Percentiles rank a stretch among this genome's conserved stretches.
Evolutionary conservation across 2,113 vertebrate genomes (phyloP).

Genomic region (Gopherus flavomarginatus): DNA sequence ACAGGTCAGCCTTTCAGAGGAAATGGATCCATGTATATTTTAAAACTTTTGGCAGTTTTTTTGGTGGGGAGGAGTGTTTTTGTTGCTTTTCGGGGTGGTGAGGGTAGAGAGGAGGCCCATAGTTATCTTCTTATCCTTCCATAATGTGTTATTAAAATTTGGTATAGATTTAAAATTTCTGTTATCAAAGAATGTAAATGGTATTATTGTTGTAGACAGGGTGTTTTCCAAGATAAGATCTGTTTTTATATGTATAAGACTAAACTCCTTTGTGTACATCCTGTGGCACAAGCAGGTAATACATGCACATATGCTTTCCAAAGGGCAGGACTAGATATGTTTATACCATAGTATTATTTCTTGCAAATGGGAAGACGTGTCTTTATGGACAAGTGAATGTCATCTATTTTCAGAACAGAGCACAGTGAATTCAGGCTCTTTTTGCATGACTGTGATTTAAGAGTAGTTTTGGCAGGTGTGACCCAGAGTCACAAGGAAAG

Average conservation of each 20-base stretch:
- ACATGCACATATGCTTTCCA: not conserved
- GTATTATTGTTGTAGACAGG: not conserved
- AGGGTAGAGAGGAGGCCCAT: not conserved
- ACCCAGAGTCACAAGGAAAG: not conserved
- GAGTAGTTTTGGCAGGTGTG: not conserved
- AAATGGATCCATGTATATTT: not conserved
- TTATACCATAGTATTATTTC: not conserved
- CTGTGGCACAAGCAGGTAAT: not conserved
- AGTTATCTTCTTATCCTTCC: not conserved
- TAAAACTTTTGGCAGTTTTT: not conserved
- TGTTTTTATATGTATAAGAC: not conserved
- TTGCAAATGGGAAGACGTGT: not conserved
- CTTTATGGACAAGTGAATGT: not conserved
- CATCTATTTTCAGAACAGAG: not conserved
- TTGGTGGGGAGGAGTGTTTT: not conserved
- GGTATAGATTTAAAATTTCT: not conserved
- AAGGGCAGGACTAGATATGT: not conserved
- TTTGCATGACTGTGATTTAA: not conserved
- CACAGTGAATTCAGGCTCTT: not conserved
- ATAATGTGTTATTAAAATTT: not conserved
- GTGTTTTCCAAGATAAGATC: not conserved
- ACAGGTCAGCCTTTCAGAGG: not conserved
- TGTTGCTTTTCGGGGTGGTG: not conserved
- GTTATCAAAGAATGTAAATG: not conserved
- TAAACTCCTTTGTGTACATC: not conserved